phyloP scores from a whole-genome alignment of 1,140 invertebrate species.

The Acyrthosiphon pisum region DNA sequence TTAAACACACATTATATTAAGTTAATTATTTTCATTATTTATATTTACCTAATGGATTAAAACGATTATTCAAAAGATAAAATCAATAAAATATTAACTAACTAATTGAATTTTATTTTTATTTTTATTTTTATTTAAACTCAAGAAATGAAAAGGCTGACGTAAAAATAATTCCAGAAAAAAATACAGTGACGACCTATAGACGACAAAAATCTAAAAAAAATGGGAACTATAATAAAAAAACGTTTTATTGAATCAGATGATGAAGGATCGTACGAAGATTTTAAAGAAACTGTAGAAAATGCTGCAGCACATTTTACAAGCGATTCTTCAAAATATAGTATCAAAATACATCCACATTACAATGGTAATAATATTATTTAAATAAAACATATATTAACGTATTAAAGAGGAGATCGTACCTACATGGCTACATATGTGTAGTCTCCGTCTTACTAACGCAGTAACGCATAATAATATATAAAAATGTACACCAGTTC shows the following conservation, averaged over 20 bases:
- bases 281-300: background rate
- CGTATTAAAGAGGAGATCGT: background rate
- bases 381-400: background rate
- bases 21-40: background rate
- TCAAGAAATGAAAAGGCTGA: background rate
- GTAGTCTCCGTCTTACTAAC: no score
- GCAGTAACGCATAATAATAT: no score
- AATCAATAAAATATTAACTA: background rate
- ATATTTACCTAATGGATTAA: background rate
- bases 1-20: no score
- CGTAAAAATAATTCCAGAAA: background rate
- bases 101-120: background rate
- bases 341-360: slow-evolving; percentile 36
- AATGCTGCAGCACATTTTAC: slow-evolving; percentile 58
- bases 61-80: background rate
- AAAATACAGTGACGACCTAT: background rate
- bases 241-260: background rate
- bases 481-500: no score
- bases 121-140: background rate
- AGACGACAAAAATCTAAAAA: background rate
- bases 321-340: slow-evolving; percentile 56
- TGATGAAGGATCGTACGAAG: slow-evolving; percentile 2
- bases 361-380: slow-evolving; percentile 48
- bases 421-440: no score
- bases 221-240: background rate